Evolutionary conservation across 2,797 vertebrate genomes (phyloP).

Genomic region (Poeciliopsis gracilis): DNA sequence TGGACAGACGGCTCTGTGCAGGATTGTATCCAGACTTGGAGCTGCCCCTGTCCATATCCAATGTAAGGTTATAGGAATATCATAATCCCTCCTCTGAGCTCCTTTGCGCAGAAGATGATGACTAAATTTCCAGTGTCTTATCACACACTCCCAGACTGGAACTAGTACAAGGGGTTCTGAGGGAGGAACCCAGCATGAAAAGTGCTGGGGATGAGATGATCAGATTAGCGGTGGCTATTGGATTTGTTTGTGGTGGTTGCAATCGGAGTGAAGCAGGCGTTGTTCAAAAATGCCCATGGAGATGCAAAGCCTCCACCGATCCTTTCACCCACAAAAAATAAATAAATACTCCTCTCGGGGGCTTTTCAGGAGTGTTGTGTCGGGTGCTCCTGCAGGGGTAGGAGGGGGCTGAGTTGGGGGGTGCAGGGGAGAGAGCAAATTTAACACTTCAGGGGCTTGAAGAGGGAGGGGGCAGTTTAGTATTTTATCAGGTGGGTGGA

Average conservation of each 20-base stretch:
- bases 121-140: constrained; percentile 99
- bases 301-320: constrained; percentile 84
- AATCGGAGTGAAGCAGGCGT: constrained; percentile 91
- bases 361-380: constrained; percentile 70
- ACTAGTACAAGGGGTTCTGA: constrained; percentile 91
- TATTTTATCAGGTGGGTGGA: constrained; percentile 82
- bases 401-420: constrained; percentile 66
- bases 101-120: constrained; percentile 91
- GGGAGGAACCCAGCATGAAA: constrained; percentile 92
- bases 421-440: constrained; percentile 70
- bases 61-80: constrained; percentile 96
- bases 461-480: constrained; percentile 49
- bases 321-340: constrained; percentile 76
- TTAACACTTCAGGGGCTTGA: constrained; percentile 83
- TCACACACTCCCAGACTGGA: constrained; percentile 97
- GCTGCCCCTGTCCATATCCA: constrained; percentile 90
- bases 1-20: constrained; percentile 75
- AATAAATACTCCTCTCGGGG: constrained; percentile 76
- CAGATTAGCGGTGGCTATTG: constrained; percentile 92
- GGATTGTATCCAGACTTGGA: constrained; percentile 83
- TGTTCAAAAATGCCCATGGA: constrained; percentile 85
- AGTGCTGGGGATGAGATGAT: constrained; percentile 91
- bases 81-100: constrained; percentile 95
- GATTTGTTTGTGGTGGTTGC: constrained; percentile 90
- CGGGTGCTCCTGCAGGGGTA: constrained; percentile 72